Evolutionary conservation across 2,888 invertebrate genomes (phyloP), one percentile per base, ranked within the genome.

Genomic region (Dryobota labecula): DNA sequence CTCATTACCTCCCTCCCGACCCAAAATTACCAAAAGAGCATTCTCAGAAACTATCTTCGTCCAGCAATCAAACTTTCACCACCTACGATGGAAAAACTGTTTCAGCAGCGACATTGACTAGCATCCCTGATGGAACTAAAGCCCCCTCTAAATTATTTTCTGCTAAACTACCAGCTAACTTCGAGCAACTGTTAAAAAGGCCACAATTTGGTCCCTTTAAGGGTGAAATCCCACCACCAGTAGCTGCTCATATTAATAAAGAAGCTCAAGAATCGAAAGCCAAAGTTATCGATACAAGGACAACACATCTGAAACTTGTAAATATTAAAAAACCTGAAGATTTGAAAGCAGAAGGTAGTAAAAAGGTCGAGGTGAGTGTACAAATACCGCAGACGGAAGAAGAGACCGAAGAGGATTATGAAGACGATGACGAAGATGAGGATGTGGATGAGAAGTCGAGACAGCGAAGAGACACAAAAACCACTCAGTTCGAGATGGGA

Each of bases 81-180:
- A 97, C 98, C 0, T 98, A 97, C 84, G 98, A 98, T 84, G 98
- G 98, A 0, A 98, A 97, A 91, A 97, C 97, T 61, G 96, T 98
- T 8, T 97, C 97, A 2, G 97, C 97, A 57, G 95, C 95, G 30
- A 96, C 96, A 1, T 89, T 97, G 57, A 97, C 97, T 0, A 96
- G 97, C 82, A 92, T 97, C 18, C 94, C 97, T 0, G 94, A 96
- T 36, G 89, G 88, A 11, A 89, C 87, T 70, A 93, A 91, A 70
- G 91, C 93, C 0, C 92, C 89, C 73, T 81, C 87, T 5, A 94
- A 94, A 84, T 73, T 93, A 51, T 96, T 94, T 78, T 95, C 96
- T 15, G 90, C 95, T 0, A 96, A 95, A 83, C 85, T 96, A 18
- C 94, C 95, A 9, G 91, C 93, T 20, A 94, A 90, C 66, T 89